Conservation (phyloP, 2,797 vertebrate species). For the Oreochromis grahami region DNA sequence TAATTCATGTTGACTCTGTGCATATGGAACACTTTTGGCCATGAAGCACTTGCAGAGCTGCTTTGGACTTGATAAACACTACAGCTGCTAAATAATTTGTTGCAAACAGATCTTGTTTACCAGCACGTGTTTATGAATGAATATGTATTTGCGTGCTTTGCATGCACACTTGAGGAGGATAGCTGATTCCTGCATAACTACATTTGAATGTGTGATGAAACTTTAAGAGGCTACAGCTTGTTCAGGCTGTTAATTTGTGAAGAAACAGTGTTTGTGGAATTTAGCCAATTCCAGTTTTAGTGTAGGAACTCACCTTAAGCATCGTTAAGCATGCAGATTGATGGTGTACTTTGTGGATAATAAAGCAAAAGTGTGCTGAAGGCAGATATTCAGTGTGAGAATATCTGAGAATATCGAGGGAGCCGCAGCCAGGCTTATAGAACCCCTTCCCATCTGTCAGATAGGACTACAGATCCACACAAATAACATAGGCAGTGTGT, state of each 20-base stretch:
- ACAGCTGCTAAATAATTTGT: constrained; percentile 64
- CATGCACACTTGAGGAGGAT: constrained; percentile 8
- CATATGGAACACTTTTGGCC: constrained; percentile 20
- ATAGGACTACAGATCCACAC: constrained; percentile 22
- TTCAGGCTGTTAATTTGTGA: background rate
- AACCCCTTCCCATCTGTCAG: constrained; percentile 56
- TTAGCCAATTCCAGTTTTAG: background rate
- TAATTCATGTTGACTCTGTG: constrained; percentile 43
- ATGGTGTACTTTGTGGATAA: background rate
- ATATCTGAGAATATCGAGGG: constrained; percentile 4
- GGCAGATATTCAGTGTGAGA: background rate
- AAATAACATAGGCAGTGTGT: constrained; percentile 7
- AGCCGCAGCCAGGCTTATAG: constrained; percentile 10
- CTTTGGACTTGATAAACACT: constrained; percentile 16
- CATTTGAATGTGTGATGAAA: constrained; percentile 23
- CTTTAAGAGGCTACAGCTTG: constrained; percentile 1
- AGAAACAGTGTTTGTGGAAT: background rate
- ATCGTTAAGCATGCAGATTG: background rate
- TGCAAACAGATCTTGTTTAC: constrained; percentile 54
- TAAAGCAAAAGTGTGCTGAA: background rate
- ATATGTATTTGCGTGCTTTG: constrained; percentile 35
- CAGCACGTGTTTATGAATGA: constrained; percentile 36
- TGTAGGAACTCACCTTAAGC: background rate
- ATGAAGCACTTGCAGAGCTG: constrained; percentile 13
- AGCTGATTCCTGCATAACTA: background rate